Evolutionary conservation across 2,113 vertebrate genomes (phyloP).

Genomic region (Engystomops pustulosus): DNA sequence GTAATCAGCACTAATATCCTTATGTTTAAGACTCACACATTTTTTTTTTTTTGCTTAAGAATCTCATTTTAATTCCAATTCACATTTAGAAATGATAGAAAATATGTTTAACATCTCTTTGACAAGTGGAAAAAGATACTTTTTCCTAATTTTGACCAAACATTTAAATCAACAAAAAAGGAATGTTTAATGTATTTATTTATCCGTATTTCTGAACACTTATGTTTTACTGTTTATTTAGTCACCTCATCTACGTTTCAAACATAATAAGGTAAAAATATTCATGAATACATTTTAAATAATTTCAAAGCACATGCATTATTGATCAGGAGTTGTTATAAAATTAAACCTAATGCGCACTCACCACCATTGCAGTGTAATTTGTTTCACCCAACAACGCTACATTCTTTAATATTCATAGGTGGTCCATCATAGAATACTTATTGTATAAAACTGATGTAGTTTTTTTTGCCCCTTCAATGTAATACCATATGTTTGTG

Average conservation of each 20-base stretch:
- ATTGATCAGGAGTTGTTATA: background rate
- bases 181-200: background rate
- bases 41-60: slow-evolving; percentile 54
- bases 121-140: background rate
- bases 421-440: background rate
- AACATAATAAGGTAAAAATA: background rate
- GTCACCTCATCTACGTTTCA: background rate
- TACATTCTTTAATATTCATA: background rate
- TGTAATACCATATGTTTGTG: no score
- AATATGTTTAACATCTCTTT: slow-evolving; percentile 18
- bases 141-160: background rate
- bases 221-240: background rate
- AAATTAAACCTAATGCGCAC: background rate
- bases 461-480: background rate
- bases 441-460: background rate
- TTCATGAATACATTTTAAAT: slow-evolving; percentile 14
- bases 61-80: slow-evolving; percentile 57
- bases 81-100: slow-evolving; percentile 48
- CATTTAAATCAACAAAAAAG: background rate
- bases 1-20: slow-evolving; percentile 61
- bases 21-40: slow-evolving; percentile 59
- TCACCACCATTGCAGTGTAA: background rate
- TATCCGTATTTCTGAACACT: background rate
- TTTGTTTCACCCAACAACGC: background rate
- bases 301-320: background rate